Conservation (phyloP, 2,797 vertebrate species). For the Percopsis omiscomaycus region DNA sequence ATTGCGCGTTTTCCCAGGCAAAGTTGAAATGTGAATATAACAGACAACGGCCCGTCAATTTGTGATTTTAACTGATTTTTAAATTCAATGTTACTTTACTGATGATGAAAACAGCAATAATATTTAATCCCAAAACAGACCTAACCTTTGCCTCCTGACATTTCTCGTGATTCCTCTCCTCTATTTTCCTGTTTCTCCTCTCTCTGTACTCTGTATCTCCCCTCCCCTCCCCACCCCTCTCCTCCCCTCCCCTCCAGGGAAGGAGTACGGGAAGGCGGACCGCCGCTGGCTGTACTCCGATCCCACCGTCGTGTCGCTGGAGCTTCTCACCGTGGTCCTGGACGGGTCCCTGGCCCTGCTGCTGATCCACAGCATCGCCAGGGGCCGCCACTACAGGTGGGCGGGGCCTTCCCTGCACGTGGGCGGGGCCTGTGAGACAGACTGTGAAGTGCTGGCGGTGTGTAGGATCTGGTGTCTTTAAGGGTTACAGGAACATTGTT, state of each 20-base stretch:
- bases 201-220: neutral
- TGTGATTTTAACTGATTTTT: no score
- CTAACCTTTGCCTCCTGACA: no score
- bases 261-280: slow-evolving; percentile 84
- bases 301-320: slow-evolving; percentile 74
- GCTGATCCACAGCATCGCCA: slow-evolving; percentile 73
- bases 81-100: neutral
- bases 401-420: neutral
- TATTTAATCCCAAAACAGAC: neutral
- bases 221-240: neutral
- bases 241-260: slow-evolving; percentile 68
- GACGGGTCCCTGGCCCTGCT: slow-evolving; percentile 66
- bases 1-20: neutral
- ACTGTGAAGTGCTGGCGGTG: neutral
- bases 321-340: slow-evolving; percentile 73
- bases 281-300: slow-evolving; percentile 76
- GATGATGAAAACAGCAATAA: neutral
- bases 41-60: no score
- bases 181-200: neutral
- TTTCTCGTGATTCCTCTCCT: no score
- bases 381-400: slow-evolving; percentile 75
- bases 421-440: neutral
- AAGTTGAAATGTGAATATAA: no score
- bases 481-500: no score
- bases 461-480: no score